Evolutionary conservation across 2,888 invertebrate species (phyloP).

Genomic region (Mythimna lalbum): DNA sequence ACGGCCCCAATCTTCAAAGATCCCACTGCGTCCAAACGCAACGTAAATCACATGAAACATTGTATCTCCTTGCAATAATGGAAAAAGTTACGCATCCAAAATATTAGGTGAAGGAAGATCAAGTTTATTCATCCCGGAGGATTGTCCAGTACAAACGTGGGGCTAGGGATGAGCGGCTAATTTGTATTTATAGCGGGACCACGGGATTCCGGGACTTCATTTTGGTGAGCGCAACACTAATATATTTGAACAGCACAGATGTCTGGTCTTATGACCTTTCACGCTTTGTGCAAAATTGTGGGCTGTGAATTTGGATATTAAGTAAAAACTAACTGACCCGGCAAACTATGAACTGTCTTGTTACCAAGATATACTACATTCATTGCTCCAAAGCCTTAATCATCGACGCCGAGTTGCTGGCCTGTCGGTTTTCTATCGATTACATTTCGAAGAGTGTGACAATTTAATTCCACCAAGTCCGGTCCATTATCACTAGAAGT

Average conservation of each 20-base stretch:
- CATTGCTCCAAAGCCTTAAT: no score
- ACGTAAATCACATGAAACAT: slow-evolving; percentile 36
- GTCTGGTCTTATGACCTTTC: slow-evolving; percentile 22
- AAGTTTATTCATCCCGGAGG: slow-evolving; percentile 51
- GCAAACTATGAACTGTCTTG: no score
- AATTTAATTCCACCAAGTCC: no score
- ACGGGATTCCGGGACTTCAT: slow-evolving; percentile 43
- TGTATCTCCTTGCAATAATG: slow-evolving; percentile 31
- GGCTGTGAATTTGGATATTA: background rate
- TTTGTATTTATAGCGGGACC: slow-evolving; percentile 68
- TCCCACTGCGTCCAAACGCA: slow-evolving; percentile 16
- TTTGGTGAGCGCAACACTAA: slow-evolving; percentile 44
- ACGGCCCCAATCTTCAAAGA: slow-evolving; percentile 16
- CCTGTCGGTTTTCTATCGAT: no score
- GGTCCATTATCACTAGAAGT: no score
- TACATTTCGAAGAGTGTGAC: no score
- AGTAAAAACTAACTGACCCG: background rate
- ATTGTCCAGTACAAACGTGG: slow-evolving; percentile 46
- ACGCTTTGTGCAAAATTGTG: background rate
- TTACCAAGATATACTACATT: no score
- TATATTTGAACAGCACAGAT: slow-evolving; percentile 37
- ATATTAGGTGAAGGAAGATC: slow-evolving; percentile 30
- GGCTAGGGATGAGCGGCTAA: slow-evolving; percentile 61
- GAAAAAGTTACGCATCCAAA: slow-evolving; percentile 45
- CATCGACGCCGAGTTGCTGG: no score